Percentiles rank a stretch among this genome's conserved stretches.
These are phyloP conservation scores for Entomobrya multifasciata DNA, from an alignment of 2,888 invertebrate genomes.

Conservation along the genomic window DNA sequence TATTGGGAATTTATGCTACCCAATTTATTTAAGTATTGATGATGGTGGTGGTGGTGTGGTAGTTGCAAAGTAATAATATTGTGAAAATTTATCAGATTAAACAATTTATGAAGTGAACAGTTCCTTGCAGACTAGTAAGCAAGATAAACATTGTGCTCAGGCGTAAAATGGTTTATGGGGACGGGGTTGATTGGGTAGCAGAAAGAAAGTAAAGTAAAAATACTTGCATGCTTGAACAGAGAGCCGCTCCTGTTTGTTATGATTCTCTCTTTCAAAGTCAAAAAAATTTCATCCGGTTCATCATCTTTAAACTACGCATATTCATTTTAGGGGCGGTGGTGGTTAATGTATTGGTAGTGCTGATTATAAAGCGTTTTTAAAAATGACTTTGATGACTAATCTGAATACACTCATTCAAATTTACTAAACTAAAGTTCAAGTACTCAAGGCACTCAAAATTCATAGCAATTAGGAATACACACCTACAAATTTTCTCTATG, in stretches of 20 bases:
- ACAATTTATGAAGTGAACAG: slow-evolving; percentile 43
- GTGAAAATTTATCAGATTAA: slow-evolving; percentile 54
- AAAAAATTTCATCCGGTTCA: slow-evolving; percentile 65
- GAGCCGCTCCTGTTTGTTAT: neutral
- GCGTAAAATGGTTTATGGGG: slow-evolving; percentile 44
- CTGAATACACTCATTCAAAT: too few species aligned
- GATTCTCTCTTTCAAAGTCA: slow-evolving; percentile 42
- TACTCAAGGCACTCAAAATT: too few species aligned
- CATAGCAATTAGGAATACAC: too few species aligned
- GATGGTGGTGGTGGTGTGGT: too few species aligned
- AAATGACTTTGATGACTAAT: neutral
- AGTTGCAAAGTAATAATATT: slow-evolving; percentile 6
- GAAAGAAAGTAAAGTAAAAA: slow-evolving; percentile 46
- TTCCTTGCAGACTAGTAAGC: too few species aligned
- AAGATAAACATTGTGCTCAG: too few species aligned
- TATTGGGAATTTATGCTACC: too few species aligned
- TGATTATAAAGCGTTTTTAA: neutral
- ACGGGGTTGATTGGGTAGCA: too few species aligned
- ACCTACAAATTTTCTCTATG: too few species aligned
- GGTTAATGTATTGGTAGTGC: too few species aligned
- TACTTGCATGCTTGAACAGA: neutral
- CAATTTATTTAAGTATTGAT: too few species aligned
- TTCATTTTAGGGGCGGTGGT: neutral
- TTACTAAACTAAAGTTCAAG: too few species aligned
- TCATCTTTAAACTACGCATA: neutral